Conservation (phyloP, 2,888 invertebrate genomes). For the Pristionchus mayeri region DNA sequence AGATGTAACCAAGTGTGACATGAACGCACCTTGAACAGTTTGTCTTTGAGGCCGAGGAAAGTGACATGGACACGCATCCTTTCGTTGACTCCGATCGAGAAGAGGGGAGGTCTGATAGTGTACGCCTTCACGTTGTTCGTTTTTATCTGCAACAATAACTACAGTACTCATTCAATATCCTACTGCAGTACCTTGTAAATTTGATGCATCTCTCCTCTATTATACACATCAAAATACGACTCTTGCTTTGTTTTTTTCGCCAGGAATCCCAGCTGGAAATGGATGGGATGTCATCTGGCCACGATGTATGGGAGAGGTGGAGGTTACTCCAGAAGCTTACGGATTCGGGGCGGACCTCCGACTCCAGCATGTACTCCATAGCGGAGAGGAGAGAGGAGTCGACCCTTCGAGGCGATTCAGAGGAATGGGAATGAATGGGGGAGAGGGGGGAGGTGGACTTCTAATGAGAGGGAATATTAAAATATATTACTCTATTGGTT, state of each 20-base stretch:
- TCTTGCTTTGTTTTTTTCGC: not conserved
- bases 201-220: constrained; percentile 1
- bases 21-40: not conserved
- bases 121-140: not conserved
- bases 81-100: not conserved
- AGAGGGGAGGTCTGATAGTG: not conserved
- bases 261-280: not conserved
- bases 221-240: not conserved
- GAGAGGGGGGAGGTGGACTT: not conserved
- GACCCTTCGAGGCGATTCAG: not conserved
- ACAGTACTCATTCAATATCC: not conserved
- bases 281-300: not conserved
- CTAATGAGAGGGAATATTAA: not conserved
- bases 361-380: not conserved
- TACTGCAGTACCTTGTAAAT: not conserved
- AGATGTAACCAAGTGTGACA: no score
- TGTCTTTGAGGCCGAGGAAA: not conserved
- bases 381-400: not conserved
- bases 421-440: not conserved
- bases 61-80: not conserved
- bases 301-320: not conserved
- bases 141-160: constrained; percentile 6
- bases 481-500: not conserved
- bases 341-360: not conserved
- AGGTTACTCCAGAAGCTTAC: not conserved